Conservation (phyloP, 2,113 vertebrate species). For the Anthoscopus minutus region DNA sequence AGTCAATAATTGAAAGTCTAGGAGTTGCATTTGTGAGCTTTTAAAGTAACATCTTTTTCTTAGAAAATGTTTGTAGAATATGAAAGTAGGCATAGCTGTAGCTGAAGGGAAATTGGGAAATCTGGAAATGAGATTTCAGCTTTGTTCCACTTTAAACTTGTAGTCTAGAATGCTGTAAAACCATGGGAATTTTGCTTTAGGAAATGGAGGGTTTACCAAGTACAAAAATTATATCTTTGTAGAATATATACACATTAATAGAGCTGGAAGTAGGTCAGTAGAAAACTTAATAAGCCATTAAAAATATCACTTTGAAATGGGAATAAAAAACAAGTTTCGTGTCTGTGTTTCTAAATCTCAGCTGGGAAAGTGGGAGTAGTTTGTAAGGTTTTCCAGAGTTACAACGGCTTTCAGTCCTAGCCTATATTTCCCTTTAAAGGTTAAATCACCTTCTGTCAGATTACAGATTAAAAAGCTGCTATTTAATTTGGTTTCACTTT, state of each 20-base stretch:
- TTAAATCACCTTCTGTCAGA: background rate
- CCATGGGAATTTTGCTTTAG: background rate
- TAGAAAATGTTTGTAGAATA: background rate
- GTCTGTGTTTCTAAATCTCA: background rate
- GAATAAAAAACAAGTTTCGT: background rate
- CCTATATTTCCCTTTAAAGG: background rate
- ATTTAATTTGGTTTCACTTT: background rate
- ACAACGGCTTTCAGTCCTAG: background rate
- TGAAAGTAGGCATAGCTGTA: background rate
- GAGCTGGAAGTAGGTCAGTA: background rate
- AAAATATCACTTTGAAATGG: background rate
- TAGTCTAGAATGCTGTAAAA: background rate
- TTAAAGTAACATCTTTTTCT: background rate
- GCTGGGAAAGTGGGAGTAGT: accelerated
- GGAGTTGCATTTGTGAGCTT: background rate
- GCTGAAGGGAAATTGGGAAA: background rate
- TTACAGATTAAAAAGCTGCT: background rate
- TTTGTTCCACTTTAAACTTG: background rate
- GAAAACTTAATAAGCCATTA: background rate
- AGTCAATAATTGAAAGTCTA: background rate
- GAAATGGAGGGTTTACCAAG: background rate
- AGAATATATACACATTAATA: background rate
- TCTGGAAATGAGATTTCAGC: background rate
- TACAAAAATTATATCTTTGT: background rate
- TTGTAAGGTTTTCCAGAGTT: background rate